These are phyloP conservation scores for Philopotamus ludificatus DNA, from an alignment of 1,140 invertebrate species.

Conservation along the genomic window DNA sequence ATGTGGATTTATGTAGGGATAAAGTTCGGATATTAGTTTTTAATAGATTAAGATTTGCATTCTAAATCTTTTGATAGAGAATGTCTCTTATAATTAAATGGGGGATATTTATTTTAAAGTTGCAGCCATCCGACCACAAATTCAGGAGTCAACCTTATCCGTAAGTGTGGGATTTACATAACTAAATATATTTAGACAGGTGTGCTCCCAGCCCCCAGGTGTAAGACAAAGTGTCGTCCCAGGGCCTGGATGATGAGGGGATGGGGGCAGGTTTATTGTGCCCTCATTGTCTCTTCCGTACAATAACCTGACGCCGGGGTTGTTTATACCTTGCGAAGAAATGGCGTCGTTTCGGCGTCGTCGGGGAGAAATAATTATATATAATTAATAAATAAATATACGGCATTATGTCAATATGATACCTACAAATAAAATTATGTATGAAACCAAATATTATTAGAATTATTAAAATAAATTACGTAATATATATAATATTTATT, in stretches of 20 bases:
- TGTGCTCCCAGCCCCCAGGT: conserved; percentile 9
- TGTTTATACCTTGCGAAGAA: neutral
- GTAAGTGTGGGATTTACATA: conserved; percentile 2
- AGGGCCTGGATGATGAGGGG: neutral
- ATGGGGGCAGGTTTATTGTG: conserved; percentile 11
- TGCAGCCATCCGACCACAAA: neutral
- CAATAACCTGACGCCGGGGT: conserved; percentile 3
- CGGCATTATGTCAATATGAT: no score
- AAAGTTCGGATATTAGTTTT: no score
- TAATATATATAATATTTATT: no score
- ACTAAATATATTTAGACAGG: conserved; percentile 14
- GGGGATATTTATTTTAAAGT: neutral
- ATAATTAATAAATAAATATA: no score
- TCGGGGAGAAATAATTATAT: no score
- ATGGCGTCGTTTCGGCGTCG: neutral
- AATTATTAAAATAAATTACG: no score
- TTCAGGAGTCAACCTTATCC: neutral
- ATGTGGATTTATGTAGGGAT: no score
- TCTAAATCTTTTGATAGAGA: no score
- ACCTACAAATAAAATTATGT: no score
- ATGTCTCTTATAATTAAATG: no score
- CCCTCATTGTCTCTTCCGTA: conserved; percentile 7
- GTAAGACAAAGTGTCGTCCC: conserved; percentile 4
- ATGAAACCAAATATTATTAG: no score
- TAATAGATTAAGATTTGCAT: no score